These are phyloP conservation scores for Antrozous pallidus DNA, from an alignment of 2,797 vertebrate genomes.

Conservation along the genomic window DNA sequence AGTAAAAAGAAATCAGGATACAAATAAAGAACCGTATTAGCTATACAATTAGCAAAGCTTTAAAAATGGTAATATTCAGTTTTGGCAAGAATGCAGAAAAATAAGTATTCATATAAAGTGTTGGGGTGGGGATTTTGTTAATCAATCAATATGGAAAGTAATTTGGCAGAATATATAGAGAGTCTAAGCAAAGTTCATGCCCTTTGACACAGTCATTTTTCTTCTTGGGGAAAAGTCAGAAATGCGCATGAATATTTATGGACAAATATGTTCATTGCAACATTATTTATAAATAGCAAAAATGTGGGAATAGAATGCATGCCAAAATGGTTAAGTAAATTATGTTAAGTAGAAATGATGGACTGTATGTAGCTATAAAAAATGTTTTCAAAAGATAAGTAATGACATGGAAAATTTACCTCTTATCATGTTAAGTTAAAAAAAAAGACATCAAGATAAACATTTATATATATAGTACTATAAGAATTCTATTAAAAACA, in stretches of 20 bases:
- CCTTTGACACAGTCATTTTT: conserved; percentile 71
- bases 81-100: conserved; percentile 62
- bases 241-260: conserved; percentile 73
- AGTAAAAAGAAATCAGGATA: conserved; percentile 50
- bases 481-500: conserved; percentile 51
- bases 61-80: conserved; percentile 19
- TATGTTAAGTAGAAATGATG: conserved; percentile 64
- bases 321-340: conserved; percentile 75
- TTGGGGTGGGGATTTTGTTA: conserved; percentile 28
- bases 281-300: conserved; percentile 75
- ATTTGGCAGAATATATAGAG: conserved; percentile 56
- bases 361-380: conserved; percentile 62
- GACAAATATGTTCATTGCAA: conserved; percentile 68
- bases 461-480: conserved; percentile 28
- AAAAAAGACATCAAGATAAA: conserved; percentile 60
- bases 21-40: conserved; percentile 23
- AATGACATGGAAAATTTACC: conserved; percentile 66
- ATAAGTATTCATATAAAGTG: conserved; percentile 38
- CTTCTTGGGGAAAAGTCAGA: conserved; percentile 63
- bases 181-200: conserved; percentile 50
- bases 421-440: conserved; percentile 57
- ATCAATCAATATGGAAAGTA: conserved; percentile 48
- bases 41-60: conserved; percentile 56
- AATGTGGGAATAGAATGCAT: conserved; percentile 67
- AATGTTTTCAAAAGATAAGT: conserved; percentile 61